These are phyloP conservation scores for Glyptemys insculpta DNA, from an alignment of 2,797 vertebrate genomes.

Conservation along the genomic window DNA sequence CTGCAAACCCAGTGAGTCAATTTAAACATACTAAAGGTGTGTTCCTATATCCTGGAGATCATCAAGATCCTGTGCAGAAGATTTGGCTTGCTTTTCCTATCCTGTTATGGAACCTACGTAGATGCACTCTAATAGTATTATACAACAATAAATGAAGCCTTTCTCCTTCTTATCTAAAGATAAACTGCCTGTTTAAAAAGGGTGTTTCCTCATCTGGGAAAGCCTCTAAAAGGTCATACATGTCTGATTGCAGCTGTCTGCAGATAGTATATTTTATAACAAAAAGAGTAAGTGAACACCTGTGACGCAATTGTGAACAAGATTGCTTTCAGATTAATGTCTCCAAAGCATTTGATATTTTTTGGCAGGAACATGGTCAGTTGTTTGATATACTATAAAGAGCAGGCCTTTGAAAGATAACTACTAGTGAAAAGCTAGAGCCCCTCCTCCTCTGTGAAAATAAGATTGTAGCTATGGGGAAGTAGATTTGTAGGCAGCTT, in stretches of 20 bases:
- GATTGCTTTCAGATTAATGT: background rate
- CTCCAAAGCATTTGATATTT: background rate
- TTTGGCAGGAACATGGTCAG: background rate
- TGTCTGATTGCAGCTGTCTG: conserved; percentile 38
- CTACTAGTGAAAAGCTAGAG: background rate
- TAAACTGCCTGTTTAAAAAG: conserved; percentile 72
- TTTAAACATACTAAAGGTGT: conserved; percentile 69
- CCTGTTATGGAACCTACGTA: conserved; percentile 50
- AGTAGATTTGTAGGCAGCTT: background rate
- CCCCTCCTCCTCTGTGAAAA: background rate
- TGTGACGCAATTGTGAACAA: background rate
- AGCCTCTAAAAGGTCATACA: conserved; percentile 42
- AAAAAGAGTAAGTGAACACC: background rate
- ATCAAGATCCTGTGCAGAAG: conserved; percentile 55
- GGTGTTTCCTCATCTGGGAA: conserved; percentile 32
- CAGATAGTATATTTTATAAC: background rate
- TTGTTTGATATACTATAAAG: background rate
- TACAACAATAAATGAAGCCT: conserved; percentile 50
- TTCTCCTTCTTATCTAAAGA: conserved; percentile 72
- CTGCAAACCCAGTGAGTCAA: conserved; percentile 74
- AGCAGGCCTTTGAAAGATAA: background rate
- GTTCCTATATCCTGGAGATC: conserved; percentile 55
- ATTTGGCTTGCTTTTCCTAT: conserved; percentile 48
- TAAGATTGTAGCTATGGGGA: background rate
- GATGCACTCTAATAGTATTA: background rate